These are phyloP conservation scores for Pseudomugil tenellus DNA, from an alignment of 2,797 vertebrate genomes.

Conservation along the genomic window DNA sequence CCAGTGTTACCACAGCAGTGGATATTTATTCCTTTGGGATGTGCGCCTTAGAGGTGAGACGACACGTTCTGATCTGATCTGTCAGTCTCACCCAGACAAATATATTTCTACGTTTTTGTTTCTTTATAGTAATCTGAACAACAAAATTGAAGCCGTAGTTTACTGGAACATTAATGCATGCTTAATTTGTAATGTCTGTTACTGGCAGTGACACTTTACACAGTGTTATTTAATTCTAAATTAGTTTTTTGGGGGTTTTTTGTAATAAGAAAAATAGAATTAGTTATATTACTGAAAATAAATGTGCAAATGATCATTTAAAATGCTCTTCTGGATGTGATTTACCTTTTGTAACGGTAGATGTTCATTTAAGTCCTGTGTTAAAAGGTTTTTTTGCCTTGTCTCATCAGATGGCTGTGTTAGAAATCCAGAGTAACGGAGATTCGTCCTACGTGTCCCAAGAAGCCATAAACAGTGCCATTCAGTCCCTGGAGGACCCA, in stretches of 20 bases:
- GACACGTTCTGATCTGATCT: slow-evolving; percentile 6
- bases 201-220: neutral
- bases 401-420: slow-evolving; percentile 91
- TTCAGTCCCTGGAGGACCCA: slow-evolving; percentile 94
- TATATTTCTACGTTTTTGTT: neutral
- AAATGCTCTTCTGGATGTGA: neutral
- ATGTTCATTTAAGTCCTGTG: neutral
- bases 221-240: neutral
- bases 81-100: neutral
- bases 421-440: slow-evolving; percentile 98
- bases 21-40: slow-evolving; percentile 99
- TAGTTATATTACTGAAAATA: neutral
- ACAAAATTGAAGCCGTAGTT: slow-evolving; percentile 5
- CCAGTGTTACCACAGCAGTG: slow-evolving; percentile 95
- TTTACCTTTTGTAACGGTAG: neutral
- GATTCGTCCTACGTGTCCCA: slow-evolving; percentile 98
- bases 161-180: neutral
- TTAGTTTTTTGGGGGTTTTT: neutral
- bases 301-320: neutral
- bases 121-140: neutral
- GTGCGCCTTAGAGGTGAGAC: slow-evolving; percentile 95
- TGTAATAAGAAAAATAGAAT: neutral
- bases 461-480: slow-evolving; percentile 98
- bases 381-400: slow-evolving; percentile 17
- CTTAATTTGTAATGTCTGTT: neutral